phyloP scores from a whole-genome alignment of 2,797 vertebrate species.

The Clarias fuscus region DNA sequence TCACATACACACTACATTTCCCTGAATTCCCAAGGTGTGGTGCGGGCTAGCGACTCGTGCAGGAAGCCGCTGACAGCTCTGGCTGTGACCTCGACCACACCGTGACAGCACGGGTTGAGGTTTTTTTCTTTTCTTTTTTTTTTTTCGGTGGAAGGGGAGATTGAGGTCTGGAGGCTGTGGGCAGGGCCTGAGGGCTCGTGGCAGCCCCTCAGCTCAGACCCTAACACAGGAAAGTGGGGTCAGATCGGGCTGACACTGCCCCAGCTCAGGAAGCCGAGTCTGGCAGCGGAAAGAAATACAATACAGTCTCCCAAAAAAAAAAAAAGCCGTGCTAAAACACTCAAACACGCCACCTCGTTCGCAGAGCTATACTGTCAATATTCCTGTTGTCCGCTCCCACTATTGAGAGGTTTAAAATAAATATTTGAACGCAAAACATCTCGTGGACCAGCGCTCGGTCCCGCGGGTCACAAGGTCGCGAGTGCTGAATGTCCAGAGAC shows the following conservation, averaged over 20 bases:
- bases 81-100: conserved; percentile 70
- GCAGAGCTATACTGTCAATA: conserved; percentile 65
- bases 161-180: conserved; percentile 66
- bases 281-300: conserved; percentile 93
- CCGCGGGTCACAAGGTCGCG: conserved; percentile 31
- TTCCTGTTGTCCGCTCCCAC: conserved; percentile 62
- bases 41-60: conserved; percentile 58
- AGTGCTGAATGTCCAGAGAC: conserved; percentile 25
- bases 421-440: conserved; percentile 59
- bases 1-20: background rate
- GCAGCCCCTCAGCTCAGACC: conserved; percentile 77
- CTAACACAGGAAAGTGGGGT: conserved; percentile 86
- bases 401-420: conserved; percentile 61
- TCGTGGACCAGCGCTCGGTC: conserved; percentile 29
- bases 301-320: conserved; percentile 72
- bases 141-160: too few relatives aligned
- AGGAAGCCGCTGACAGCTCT: conserved; percentile 73
- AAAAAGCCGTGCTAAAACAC: conserved; percentile 68
- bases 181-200: conserved; percentile 79
- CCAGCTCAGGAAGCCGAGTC: conserved; percentile 84
- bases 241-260: conserved; percentile 79
- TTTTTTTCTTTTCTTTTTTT: background rate
- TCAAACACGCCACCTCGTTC: conserved; percentile 69
- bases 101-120: conserved; percentile 26
- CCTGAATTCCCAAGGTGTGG: conserved; percentile 62